Percentiles rank a stretch among this genome's conserved stretches.
Evolutionary conservation across 2,797 vertebrate genomes (phyloP).

Genomic region (Pempheris klunzingeri): DNA sequence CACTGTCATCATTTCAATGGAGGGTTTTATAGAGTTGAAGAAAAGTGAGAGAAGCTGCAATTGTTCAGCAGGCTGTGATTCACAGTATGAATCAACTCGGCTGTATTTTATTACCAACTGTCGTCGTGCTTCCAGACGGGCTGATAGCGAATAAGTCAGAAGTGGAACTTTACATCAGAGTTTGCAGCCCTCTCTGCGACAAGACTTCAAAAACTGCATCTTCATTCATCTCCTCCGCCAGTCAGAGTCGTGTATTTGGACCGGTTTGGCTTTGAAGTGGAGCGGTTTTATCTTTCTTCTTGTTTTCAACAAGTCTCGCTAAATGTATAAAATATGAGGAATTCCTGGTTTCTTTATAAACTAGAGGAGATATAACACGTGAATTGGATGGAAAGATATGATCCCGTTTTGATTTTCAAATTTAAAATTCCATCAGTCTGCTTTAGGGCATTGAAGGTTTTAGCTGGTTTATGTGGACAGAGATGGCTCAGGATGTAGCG

Average conservation of each 20-base stretch:
- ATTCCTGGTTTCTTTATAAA: slow-evolving; percentile 5
- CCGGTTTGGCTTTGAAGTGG: slow-evolving; percentile 30
- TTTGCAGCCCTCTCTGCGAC: slow-evolving; percentile 8
- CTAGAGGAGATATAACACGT: neutral
- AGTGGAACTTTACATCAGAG: slow-evolving; percentile 30
- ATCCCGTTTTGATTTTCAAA: neutral
- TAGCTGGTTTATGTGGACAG: neutral
- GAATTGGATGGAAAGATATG: slow-evolving; percentile 12
- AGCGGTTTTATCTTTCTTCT: slow-evolving; percentile 15
- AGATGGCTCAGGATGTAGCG: neutral
- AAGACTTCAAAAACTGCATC: slow-evolving; percentile 8
- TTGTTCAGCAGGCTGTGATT: slow-evolving; percentile 51
- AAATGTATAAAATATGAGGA: slow-evolving; percentile 40
- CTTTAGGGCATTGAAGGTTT: neutral
- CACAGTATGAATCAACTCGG: slow-evolving; percentile 38
- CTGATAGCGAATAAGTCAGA: slow-evolving; percentile 37
- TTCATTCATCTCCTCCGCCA: slow-evolving; percentile 26
- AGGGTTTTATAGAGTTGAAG: slow-evolving; percentile 36
- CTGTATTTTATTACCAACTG: slow-evolving; percentile 54
- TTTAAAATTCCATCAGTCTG: slow-evolving; percentile 11
- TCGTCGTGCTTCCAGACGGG: slow-evolving; percentile 42
- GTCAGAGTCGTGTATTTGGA: neutral
- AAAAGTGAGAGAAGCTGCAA: slow-evolving; percentile 14
- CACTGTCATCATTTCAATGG: slow-evolving; percentile 29
- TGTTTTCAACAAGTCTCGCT: slow-evolving; percentile 8